Base-by-base conservation (phyloP, 2,113 vertebrate genomes). In the Numida meleagris region DNA sequence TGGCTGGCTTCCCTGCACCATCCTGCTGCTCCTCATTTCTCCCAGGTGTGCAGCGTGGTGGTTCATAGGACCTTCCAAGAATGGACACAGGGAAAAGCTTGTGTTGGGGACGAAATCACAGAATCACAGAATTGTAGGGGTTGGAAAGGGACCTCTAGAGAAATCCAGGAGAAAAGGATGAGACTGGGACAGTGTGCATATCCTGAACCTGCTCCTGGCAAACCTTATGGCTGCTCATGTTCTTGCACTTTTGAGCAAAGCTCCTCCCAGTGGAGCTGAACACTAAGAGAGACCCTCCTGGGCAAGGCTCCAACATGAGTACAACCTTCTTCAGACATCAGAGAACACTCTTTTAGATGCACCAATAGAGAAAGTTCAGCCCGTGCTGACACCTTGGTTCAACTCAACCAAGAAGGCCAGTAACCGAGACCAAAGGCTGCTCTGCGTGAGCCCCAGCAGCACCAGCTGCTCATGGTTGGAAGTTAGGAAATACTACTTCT, bases 181-280 rank as follows among this genome's bases (percentile, higher is more conserved):
- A 59, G 16, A 6, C 42, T 14, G 31, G 19, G 12, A 38, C 36
- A 31, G 36, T 0, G 4, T 25, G 38, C 1, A 6, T 5, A n/a
- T 40, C n/a, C 48, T 62, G 78, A 81, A 68, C 25, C 15, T 68
- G n/a, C 43, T 80, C n/a, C 63, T 48, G 67, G 17, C 46, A 82
- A 36, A 58, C 9, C 24, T 13, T 12, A 40, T 24, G 38, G 51
- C 79, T 82, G 75, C 21, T 85, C n/a, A 2, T 23, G 25, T 50
- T 34, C 2, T 65, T 78, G 66, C 36, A 67, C 3, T 29, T 72
- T 45, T 68, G 57, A 10, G 2, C 4, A 12, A 20, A 87, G 77
- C 10, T 29, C 79, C 36, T 73, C 6, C 2, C 61, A 71, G 42
- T 36, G 79, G 79, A 62, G 42, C 62, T 58, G 15, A 48, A 6